Percentiles rank a stretch among this genome's conserved stretches.
Conservation (phyloP, 2,888 invertebrate species). For the Diloba caeruleocephala region DNA sequence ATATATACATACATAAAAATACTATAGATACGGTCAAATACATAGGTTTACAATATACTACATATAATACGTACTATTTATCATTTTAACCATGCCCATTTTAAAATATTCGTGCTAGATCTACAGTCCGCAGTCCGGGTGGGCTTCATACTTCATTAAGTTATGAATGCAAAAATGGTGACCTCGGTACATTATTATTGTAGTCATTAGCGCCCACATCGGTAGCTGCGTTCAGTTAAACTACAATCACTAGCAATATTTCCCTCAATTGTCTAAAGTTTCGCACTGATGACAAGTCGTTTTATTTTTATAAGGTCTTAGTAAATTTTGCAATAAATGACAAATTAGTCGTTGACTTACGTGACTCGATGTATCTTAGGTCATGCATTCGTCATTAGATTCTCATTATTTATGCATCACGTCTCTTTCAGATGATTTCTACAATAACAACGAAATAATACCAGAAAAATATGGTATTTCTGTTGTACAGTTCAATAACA, state of each 20-base stretch:
- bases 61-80: too few species aligned
- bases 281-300: constrained; percentile 5
- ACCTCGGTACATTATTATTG: too few species aligned
- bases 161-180: too few species aligned
- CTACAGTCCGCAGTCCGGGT: too few species aligned
- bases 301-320: neutral
- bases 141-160: too few species aligned
- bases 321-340: constrained; percentile 22
- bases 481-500: constrained; percentile 1
- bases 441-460: constrained; percentile 12
- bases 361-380: constrained; percentile 34
- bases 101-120: too few species aligned
- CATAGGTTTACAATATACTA: too few species aligned
- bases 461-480: constrained; percentile 6
- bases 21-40: too few species aligned
- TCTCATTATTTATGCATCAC: constrained; percentile 27
- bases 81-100: too few species aligned
- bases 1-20: too few species aligned
- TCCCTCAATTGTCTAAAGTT: neutral
- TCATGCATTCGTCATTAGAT: constrained; percentile 39
- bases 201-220: too few species aligned
- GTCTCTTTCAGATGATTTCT: constrained; percentile 29
- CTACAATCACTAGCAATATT: neutral
- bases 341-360: constrained; percentile 12
- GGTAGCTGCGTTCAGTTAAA: too few species aligned